phyloP scores from a whole-genome alignment of 2,113 vertebrate genomes.

The cattle (Bos taurus) region DNA sequence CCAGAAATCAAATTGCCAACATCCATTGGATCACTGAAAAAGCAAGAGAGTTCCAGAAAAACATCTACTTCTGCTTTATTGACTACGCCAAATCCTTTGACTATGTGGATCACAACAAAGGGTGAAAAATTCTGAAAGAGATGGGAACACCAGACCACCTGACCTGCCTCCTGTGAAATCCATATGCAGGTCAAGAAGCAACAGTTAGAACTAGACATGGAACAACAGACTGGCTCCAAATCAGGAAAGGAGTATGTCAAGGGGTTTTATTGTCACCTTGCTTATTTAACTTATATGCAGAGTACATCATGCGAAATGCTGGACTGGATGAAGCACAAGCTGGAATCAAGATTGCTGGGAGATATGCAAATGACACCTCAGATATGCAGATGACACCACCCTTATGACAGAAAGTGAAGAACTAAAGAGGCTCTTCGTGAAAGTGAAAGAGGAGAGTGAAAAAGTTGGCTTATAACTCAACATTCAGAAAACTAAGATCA shows the following conservation, averaged over 20 bases:
- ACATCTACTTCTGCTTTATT: neutral
- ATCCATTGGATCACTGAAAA: neutral
- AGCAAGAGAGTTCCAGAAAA: neutral
- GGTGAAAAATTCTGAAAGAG: neutral
- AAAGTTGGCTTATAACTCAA: neutral
- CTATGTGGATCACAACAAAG: neutral
- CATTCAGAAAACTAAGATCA: neutral
- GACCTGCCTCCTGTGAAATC: neutral
- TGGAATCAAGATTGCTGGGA: neutral
- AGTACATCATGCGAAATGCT: fast-evolving
- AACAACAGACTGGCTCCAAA: neutral
- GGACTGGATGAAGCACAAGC: neutral
- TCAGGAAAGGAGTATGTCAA: neutral
- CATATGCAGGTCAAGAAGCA: neutral
- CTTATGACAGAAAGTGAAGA: neutral
- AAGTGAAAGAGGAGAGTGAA: neutral
- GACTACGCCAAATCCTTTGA: neutral
- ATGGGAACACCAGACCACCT: neutral
- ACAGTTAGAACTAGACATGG: neutral
- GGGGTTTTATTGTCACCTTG: neutral
- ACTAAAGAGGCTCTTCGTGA: neutral
- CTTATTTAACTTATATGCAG: neutral
- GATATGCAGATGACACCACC: neutral
- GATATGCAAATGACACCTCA: neutral
- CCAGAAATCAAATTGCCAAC: neutral